phyloP scores from a whole-genome alignment of 2,797 vertebrate species.

The Melopsittacus undulatus region DNA sequence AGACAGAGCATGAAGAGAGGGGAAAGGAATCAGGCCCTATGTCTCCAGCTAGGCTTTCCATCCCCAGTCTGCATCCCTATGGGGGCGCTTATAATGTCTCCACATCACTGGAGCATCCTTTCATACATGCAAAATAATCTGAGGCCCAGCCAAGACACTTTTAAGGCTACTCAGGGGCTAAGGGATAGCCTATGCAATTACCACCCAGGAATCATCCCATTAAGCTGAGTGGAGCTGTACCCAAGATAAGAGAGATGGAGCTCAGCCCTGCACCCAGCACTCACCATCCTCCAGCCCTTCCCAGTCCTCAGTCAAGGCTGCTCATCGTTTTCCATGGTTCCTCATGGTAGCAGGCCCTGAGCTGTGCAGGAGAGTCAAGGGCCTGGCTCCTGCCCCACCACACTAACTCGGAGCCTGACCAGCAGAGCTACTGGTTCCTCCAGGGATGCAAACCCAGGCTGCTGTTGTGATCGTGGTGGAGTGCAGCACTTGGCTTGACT shows the following conservation, averaged over 20 bases:
- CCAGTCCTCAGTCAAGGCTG: accelerated
- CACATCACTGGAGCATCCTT: background rate
- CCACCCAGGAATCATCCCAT: background rate
- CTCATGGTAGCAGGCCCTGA: background rate
- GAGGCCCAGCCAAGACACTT: accelerated
- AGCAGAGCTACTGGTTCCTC: background rate
- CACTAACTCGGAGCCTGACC: accelerated
- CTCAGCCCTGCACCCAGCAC: background rate
- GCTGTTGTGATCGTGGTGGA: background rate
- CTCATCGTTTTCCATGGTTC: background rate
- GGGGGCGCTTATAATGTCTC: accelerated
- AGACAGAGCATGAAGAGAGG: background rate
- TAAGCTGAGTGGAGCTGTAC: background rate
- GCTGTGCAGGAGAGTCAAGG: background rate
- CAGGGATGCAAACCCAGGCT: background rate
- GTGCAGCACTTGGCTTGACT: background rate
- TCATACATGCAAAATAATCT: background rate
- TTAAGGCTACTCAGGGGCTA: background rate
- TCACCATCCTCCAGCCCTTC: background rate
- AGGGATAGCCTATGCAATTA: accelerated
- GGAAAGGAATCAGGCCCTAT: background rate
- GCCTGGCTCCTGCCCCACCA: background rate
- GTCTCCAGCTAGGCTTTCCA: background rate
- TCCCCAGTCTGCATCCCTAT: background rate
- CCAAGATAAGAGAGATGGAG: background rate